A percentile compares a stretch with the other conserved stretches of the same genome.
Conservation (phyloP, 2,113 vertebrate genomes). For the Oreochromis tanganicae region DNA sequence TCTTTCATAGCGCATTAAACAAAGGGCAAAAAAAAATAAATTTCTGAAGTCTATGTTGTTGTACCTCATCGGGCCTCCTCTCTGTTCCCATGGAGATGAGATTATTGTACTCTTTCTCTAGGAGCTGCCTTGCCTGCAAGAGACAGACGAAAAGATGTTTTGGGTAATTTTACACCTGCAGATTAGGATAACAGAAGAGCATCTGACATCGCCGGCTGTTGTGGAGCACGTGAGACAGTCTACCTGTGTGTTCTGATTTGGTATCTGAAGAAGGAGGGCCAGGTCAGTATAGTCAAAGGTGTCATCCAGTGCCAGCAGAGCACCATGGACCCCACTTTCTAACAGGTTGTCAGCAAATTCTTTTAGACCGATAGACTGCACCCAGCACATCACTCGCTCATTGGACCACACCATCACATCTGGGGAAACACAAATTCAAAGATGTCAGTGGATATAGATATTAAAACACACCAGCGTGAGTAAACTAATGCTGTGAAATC, state of each 20-base stretch:
- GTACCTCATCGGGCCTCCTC: constrained; percentile 87
- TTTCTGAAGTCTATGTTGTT: background rate
- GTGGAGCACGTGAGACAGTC: background rate
- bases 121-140: constrained; percentile 82
- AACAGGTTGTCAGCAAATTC: constrained; percentile 88
- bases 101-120: constrained; percentile 89
- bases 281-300: constrained; percentile 91
- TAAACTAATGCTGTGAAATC: background rate
- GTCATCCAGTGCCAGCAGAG: constrained; percentile 87
- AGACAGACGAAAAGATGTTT: background rate
- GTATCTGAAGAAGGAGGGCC: constrained; percentile 88
- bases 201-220: background rate
- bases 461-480: background rate
- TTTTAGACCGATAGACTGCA: constrained; percentile 87
- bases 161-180: background rate
- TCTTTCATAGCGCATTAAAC: background rate
- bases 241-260: constrained; percentile 91
- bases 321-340: constrained; percentile 89
- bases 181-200: background rate
- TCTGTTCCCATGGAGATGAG: constrained; percentile 89
- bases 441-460: background rate
- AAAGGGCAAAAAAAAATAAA: background rate
- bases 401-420: constrained; percentile 97
- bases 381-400: constrained; percentile 91
- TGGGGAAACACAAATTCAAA: constrained; percentile 22